Evolutionary conservation across 2,797 vertebrate species (phyloP).

Genomic region (Catostomus latipinnis): DNA sequence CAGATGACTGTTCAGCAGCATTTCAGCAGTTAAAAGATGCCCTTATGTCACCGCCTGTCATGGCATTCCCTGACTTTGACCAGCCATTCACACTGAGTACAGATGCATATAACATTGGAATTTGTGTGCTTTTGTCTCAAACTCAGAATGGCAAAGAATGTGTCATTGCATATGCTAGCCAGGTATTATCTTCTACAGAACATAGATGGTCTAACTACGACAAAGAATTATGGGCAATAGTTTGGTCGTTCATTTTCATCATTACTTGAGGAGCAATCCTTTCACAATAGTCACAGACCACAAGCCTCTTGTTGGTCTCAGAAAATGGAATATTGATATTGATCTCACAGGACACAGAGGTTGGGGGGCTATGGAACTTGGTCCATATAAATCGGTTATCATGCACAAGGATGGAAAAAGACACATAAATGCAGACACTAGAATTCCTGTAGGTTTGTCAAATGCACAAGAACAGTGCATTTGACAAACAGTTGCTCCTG

Average conservation of each 20-base stretch:
- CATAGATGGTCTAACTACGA: background rate
- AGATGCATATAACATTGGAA: background rate
- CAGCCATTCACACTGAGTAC: conserved; percentile 8
- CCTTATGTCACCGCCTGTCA: conserved; percentile 15
- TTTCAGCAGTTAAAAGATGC: conserved; percentile 26
- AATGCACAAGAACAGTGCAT: background rate
- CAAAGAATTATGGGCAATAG: background rate
- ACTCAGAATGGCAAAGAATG: background rate
- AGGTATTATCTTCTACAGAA: background rate
- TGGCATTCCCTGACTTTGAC: conserved; percentile 14
- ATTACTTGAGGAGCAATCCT: background rate
- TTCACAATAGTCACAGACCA: background rate
- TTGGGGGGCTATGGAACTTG: conserved; percentile 4
- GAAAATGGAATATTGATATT: conserved; percentile 29
- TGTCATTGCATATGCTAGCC: background rate
- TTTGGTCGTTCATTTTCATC: background rate
- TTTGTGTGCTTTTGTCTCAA: background rate
- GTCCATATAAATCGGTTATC: conserved; percentile 19
- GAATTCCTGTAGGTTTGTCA: background rate
- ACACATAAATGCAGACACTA: conserved; percentile 4
- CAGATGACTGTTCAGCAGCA: background rate
- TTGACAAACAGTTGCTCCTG: too few relatives aligned
- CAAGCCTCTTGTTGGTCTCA: background rate
- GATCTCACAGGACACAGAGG: conserved; percentile 18
- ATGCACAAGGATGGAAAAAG: conserved; percentile 27